Evolutionary conservation across 2,113 vertebrate species (phyloP).

Genomic region (Eulacestoma nigropectus): DNA sequence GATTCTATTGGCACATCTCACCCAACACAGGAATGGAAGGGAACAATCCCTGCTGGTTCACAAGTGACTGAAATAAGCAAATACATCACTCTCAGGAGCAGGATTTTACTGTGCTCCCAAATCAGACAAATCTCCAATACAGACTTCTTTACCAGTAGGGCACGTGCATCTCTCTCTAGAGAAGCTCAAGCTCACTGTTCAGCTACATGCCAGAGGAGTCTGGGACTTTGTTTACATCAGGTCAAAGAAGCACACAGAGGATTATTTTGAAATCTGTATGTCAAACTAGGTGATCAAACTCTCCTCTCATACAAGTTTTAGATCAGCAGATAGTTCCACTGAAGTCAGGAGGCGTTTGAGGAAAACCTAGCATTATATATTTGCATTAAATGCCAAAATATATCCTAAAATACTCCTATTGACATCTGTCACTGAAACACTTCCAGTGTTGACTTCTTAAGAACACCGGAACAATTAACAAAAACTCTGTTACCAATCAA

Average conservation of each 20-base stretch:
- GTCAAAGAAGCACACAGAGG: background rate
- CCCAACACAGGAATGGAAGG: background rate
- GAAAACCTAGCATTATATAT: background rate
- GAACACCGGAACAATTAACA: background rate
- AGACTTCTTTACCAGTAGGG: background rate
- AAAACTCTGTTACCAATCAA: background rate
- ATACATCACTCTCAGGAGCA: background rate
- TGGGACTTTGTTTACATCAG: too few species aligned
- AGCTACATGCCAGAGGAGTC: background rate
- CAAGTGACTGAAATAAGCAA: background rate
- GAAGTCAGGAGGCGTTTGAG: background rate
- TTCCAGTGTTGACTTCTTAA: background rate
- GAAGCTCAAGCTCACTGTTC: background rate
- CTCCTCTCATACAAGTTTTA: background rate
- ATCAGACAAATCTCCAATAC: background rate
- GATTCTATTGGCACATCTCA: background rate
- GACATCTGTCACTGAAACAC: background rate
- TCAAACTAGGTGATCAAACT: background rate
- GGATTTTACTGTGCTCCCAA: background rate
- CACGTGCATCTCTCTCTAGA: accelerated
- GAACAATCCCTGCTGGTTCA: background rate
- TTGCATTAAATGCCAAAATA: background rate
- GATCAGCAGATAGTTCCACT: slow-evolving; percentile 10
- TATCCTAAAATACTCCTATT: background rate
- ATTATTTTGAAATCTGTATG: background rate